These are phyloP conservation scores for Petaurus breviceps DNA, from an alignment of 2,113 vertebrate genomes.

Conservation along the genomic window DNA sequence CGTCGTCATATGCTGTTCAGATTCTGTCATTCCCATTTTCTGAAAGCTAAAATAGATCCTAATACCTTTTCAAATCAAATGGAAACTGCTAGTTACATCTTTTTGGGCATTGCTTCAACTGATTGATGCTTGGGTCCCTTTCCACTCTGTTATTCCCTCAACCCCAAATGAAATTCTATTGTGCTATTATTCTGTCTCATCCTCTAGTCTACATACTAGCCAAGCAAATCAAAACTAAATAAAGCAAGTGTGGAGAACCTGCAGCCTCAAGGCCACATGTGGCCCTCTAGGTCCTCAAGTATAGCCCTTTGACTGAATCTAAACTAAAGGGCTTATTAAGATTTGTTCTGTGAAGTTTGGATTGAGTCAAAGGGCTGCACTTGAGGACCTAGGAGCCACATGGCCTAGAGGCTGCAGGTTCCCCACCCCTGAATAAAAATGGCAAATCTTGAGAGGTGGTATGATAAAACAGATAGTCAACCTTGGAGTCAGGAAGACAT, in stretches of 20 bases:
- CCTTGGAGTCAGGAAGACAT: not conserved
- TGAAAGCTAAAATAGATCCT: not conserved
- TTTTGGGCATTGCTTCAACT: not conserved
- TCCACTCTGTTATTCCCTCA: not conserved
- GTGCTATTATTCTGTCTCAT: not conserved
- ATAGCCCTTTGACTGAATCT: too few relatives aligned
- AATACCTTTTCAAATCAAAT: not conserved
- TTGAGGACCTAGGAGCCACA: too few relatives aligned
- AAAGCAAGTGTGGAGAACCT: not conserved
- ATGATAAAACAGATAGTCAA: not conserved
- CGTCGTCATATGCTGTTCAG: not conserved
- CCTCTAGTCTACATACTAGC: not conserved
- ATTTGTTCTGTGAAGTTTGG: too few relatives aligned
- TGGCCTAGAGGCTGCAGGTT: too few relatives aligned
- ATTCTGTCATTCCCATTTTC: not conserved
- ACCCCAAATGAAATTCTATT: not conserved
- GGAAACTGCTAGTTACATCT: not conserved
- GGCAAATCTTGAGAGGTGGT: not conserved
- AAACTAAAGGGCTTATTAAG: too few relatives aligned
- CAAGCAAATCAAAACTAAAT: not conserved
- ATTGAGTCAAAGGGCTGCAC: too few relatives aligned
- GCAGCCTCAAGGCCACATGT: too few relatives aligned
- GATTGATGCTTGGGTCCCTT: not conserved
- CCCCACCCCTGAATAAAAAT: too few relatives aligned
- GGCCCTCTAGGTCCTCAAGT: too few relatives aligned